phyloP scores from a whole-genome alignment of 2,888 invertebrate species.

The Julus scanicus region DNA sequence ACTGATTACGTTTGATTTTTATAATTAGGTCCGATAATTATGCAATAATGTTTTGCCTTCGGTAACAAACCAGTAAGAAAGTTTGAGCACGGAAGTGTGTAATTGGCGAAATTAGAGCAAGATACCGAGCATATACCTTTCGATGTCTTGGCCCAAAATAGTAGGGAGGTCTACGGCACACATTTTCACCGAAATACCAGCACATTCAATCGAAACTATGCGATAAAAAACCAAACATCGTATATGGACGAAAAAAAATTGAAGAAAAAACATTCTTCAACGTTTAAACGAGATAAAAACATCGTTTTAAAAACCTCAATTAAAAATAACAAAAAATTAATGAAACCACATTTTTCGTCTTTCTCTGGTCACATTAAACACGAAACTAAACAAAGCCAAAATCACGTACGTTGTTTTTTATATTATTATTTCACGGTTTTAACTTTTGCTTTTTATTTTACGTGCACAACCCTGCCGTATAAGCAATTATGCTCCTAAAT shows the following conservation, averaged over 20 bases:
- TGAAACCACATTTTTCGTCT: neutral
- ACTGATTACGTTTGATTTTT: neutral
- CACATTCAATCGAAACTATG: constrained; percentile 24
- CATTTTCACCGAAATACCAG: constrained; percentile 16
- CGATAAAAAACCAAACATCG: neutral
- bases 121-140: neutral
- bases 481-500: neutral
- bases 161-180: constrained; percentile 20
- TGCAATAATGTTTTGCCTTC: neutral
- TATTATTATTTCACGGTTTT: neutral
- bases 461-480: neutral
- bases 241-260: neutral
- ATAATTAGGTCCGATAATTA: neutral
- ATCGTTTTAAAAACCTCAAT: neutral
- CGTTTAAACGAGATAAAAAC: neutral
- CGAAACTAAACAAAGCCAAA: neutral
- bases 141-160: constrained; percentile 21
- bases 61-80: neutral
- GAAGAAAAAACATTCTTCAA: neutral
- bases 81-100: constrained; percentile 23
- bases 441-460: neutral
- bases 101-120: neutral
- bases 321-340: neutral
- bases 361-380: neutral
- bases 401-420: neutral